Evolutionary conservation across 2,113 vertebrate genomes (phyloP).

Genomic region (Platysteira castanea): DNA sequence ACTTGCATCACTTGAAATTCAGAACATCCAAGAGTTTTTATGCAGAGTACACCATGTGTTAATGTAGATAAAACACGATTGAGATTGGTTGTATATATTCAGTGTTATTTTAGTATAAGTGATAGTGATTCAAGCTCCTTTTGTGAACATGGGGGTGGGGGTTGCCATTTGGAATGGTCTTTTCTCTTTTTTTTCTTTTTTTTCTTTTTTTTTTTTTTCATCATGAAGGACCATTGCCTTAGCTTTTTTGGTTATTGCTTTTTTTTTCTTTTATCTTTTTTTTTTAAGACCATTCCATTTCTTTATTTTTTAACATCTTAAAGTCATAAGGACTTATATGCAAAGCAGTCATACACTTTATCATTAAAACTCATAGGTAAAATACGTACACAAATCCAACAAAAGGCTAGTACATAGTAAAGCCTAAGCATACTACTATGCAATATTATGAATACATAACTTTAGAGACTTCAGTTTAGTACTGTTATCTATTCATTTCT

Average conservation of each 20-base stretch:
- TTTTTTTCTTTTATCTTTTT: not conserved
- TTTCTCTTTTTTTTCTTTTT: slow-evolving; percentile 66
- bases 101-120: not conserved
- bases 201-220: not conserved
- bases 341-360: slow-evolving; percentile 94
- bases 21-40: slow-evolving; percentile 46
- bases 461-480: slow-evolving; percentile 77
- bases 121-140: slow-evolving; percentile 85
- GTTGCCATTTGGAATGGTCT: slow-evolving; percentile 85
- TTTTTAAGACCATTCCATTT: slow-evolving; percentile 91
- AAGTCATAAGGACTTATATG: slow-evolving; percentile 88
- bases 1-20: slow-evolving; percentile 46
- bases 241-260: slow-evolving; percentile 51
- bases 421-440: slow-evolving; percentile 86
- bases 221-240: slow-evolving; percentile 60
- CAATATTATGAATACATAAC: slow-evolving; percentile 84
- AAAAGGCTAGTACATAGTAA: slow-evolving; percentile 89
- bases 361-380: slow-evolving; percentile 95
- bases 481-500: slow-evolving; percentile 81
- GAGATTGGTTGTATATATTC: slow-evolving; percentile 20
- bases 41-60: not conserved
- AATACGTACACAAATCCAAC: slow-evolving; percentile 96
- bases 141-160: slow-evolving; percentile 79
- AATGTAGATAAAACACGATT: slow-evolving; percentile 56
- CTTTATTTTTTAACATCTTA: slow-evolving; percentile 94